Percentiles rank a stretch among this genome's conserved stretches.
These are phyloP conservation scores for Dendrolimus kikuchii DNA, from an alignment of 1,140 invertebrate species.

Conservation along the genomic window DNA sequence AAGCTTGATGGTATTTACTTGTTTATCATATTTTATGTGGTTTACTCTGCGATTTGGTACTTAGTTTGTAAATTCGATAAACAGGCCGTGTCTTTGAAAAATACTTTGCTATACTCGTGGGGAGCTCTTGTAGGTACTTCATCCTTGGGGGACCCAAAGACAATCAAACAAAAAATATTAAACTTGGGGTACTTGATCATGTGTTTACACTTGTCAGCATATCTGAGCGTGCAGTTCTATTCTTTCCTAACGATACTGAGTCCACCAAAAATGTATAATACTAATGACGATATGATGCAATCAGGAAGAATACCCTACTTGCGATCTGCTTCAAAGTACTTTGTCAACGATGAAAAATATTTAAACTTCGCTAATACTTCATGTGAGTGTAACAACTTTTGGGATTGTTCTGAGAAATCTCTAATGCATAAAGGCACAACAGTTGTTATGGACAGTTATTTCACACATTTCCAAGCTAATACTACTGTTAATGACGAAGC, in stretches of 20 bases:
- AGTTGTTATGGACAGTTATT: slow-evolving; percentile 22
- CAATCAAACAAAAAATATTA: slow-evolving; percentile 43
- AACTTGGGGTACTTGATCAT: slow-evolving; percentile 38
- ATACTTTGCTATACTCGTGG: slow-evolving; percentile 35
- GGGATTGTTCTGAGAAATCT: slow-evolving; percentile 30
- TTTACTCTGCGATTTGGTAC: slow-evolving; percentile 34
- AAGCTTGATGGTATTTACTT: slow-evolving; percentile 38
- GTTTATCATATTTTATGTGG: slow-evolving; percentile 41
- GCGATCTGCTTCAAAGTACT: slow-evolving; percentile 28
- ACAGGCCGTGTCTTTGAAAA: slow-evolving; percentile 19
- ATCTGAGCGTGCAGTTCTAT: slow-evolving; percentile 43
- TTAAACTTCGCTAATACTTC: slow-evolving; percentile 36
- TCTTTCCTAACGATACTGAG: slow-evolving; percentile 42
- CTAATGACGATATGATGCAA: slow-evolving; percentile 32
- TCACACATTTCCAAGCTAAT: slow-evolving; percentile 28
- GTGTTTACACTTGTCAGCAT: slow-evolving; percentile 39
- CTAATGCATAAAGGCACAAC: slow-evolving; percentile 35
- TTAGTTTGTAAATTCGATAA: slow-evolving; percentile 30
- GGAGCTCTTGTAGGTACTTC: slow-evolving; percentile 39
- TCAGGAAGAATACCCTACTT: slow-evolving; percentile 37
- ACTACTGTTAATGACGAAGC: slow-evolving; percentile 44
- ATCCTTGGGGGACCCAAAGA: slow-evolving; percentile 28
- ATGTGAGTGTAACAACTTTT: slow-evolving; percentile 29
- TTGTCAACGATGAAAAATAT: slow-evolving; percentile 37
- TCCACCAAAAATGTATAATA: slow-evolving; percentile 34